Evolutionary conservation across 2,888 invertebrate genomes (phyloP).

Genomic region (Melikaiella ostensackeni): DNA sequence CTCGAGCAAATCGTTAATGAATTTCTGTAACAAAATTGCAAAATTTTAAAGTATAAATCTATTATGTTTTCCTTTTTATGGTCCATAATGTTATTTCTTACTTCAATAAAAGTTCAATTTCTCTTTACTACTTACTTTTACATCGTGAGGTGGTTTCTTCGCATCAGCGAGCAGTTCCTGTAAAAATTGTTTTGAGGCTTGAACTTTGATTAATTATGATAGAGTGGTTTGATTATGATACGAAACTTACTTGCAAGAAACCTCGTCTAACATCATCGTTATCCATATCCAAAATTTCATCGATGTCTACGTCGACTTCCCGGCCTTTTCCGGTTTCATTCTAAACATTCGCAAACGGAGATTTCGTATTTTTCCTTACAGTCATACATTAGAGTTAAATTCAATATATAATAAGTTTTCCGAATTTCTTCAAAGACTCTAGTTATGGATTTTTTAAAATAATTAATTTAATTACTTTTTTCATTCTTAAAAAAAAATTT

Average conservation of each 20-base stretch:
- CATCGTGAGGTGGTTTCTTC: slow-evolving; percentile 91
- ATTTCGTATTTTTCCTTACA: too few relatives aligned
- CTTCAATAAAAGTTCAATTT: neutral
- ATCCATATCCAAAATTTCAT: slow-evolving; percentile 96
- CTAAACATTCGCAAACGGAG: slow-evolving; percentile 66
- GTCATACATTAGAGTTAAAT: too few relatives aligned
- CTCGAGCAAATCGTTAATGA: slow-evolving; percentile 92
- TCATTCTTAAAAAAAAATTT: too few relatives aligned
- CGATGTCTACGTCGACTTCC: slow-evolving; percentile 95
- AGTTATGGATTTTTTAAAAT: too few relatives aligned
- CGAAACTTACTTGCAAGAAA: slow-evolving; percentile 84
- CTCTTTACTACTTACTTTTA: slow-evolving; percentile 83
- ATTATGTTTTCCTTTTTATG: neutral
- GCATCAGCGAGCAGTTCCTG: slow-evolving; percentile 89
- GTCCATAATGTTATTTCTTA: neutral
- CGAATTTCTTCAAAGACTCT: too few relatives aligned
- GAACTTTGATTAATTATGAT: neutral
- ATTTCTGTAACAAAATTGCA: slow-evolving; percentile 83
- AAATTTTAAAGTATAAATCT: slow-evolving; percentile 35
- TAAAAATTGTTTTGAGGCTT: slow-evolving; percentile 65
- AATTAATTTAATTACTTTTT: too few relatives aligned
- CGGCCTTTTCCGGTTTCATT: slow-evolving; percentile 80
- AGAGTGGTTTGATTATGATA: neutral
- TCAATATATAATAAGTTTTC: too few relatives aligned
- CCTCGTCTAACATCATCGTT: slow-evolving; percentile 90